Percentiles rank a stretch among this genome's conserved stretches.
Conservation (phyloP, 64 coral and sea anemone species). For the Porites lutea region DNA sequence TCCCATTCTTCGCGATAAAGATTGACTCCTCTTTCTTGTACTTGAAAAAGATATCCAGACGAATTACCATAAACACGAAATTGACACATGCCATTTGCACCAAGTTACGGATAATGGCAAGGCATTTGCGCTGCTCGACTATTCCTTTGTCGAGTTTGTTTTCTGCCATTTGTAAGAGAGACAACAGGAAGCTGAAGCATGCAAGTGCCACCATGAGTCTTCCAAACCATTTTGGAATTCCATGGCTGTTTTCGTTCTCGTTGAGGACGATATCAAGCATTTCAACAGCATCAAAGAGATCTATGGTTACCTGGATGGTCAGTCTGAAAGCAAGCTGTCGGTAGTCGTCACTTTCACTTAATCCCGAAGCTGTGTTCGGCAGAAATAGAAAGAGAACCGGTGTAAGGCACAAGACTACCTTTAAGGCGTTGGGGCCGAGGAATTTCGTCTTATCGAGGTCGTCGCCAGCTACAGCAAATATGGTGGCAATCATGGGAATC, state of each 20-base stretch:
- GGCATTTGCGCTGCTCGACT: neutral
- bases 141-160: neutral
- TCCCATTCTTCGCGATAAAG: conserved; percentile 76
- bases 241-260: neutral
- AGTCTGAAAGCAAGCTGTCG: neutral
- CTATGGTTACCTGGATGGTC: neutral
- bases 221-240: conserved; percentile 18
- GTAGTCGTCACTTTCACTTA: neutral
- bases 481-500: neutral
- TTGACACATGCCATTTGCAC: conserved; percentile 56
- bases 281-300: conserved; percentile 73
- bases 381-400: conserved; percentile 45
- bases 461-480: neutral
- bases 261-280: conserved; percentile 52
- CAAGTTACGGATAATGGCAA: neutral
- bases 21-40: conserved; percentile 62
- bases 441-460: conserved; percentile 37
- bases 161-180: conserved; percentile 24
- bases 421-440: conserved; percentile 60
- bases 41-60: conserved; percentile 33
- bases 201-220: conserved; percentile 9
- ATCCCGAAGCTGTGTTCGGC: conserved; percentile 10
- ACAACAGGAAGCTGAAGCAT: conserved; percentile 36
- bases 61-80: conserved; percentile 49
- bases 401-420: conserved; percentile 21